These are phyloP conservation scores for Diaphora mendica DNA, from an alignment of 2,888 invertebrate species.

Conservation along the genomic window DNA sequence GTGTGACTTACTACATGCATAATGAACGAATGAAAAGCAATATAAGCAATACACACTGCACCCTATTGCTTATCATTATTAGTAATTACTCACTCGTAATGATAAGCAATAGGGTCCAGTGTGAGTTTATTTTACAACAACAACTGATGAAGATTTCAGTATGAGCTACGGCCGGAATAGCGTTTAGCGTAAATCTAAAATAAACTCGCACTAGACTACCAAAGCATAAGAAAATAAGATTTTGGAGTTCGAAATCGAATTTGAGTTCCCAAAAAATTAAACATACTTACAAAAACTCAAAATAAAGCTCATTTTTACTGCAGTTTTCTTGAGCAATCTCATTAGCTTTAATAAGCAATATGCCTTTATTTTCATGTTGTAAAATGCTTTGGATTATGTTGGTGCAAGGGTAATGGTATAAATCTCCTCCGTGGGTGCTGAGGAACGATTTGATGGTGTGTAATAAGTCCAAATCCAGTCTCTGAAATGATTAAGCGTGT, in stretches of 20 bases:
- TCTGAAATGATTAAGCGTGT: slow-evolving; percentile 58
- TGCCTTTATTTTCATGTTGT: slow-evolving; percentile 87
- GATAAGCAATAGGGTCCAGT: background rate
- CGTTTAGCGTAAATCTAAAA: too few species aligned
- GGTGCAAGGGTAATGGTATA: slow-evolving; percentile 87
- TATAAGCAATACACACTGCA: too few species aligned
- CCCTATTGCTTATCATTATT: too few species aligned
- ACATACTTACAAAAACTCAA: slow-evolving; percentile 81
- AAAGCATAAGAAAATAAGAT: too few species aligned
- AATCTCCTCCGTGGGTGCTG: slow-evolving; percentile 86
- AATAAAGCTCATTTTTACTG: slow-evolving; percentile 85
- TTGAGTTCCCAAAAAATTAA: slow-evolving; percentile 1
- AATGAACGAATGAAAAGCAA: background rate
- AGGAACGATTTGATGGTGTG: slow-evolving; percentile 87
- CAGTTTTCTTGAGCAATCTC: slow-evolving; percentile 80
- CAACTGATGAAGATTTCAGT: too few species aligned
- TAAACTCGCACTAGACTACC: too few species aligned
- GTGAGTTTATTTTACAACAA: too few species aligned
- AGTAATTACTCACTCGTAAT: background rate
- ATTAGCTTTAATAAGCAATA: slow-evolving; percentile 85
- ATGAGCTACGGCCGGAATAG: too few species aligned
- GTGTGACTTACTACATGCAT: background rate
- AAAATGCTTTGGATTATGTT: slow-evolving; percentile 91
- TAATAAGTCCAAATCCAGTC: slow-evolving; percentile 78
- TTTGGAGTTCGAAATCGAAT: too few species aligned